Conservation (phyloP, 2,888 invertebrate species). For the Aphelenchoides bicaudatus region DNA sequence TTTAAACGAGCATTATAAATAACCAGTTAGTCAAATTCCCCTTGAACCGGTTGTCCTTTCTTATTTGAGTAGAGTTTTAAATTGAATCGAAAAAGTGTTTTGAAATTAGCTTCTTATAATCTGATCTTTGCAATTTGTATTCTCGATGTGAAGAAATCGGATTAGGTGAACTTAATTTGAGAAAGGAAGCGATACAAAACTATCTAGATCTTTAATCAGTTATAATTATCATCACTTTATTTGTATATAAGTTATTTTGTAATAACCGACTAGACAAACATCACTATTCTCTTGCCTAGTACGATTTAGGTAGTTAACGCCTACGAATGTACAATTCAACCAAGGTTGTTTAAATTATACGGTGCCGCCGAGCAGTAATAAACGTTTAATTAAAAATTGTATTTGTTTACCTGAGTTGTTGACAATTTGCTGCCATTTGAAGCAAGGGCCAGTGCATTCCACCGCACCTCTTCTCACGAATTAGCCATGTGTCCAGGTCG, state of each 20-base stretch:
- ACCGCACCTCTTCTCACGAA: conserved; percentile 47
- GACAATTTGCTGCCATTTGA: conserved; percentile 54
- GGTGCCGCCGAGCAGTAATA: conserved; percentile 3
- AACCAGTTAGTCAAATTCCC: not conserved
- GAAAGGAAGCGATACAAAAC: no score
- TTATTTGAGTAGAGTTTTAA: conserved; percentile 17
- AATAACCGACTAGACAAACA: no score
- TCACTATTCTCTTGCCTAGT: no score
- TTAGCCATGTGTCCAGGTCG: conserved; percentile 49
- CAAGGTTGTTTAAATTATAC: not conserved
- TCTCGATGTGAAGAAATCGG: no score
- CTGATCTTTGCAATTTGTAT: no score
- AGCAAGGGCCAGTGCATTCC: conserved; percentile 53
- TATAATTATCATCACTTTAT: no score
- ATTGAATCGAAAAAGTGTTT: not conserved
- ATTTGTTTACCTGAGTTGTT: conserved; percentile 54
- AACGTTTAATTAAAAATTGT: no score
- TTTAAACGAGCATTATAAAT: not conserved
- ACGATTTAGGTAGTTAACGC: no score
- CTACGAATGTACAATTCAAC: not conserved
- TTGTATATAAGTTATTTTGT: no score
- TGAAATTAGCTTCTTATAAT: conserved; percentile 2
- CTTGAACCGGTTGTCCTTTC: not conserved
- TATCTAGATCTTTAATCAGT: no score
- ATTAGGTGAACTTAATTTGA: no score